Percentiles rank a stretch among this genome's conserved stretches.
phyloP scores from a whole-genome alignment of 2,113 vertebrate genomes.

The Elachura formosa region DNA sequence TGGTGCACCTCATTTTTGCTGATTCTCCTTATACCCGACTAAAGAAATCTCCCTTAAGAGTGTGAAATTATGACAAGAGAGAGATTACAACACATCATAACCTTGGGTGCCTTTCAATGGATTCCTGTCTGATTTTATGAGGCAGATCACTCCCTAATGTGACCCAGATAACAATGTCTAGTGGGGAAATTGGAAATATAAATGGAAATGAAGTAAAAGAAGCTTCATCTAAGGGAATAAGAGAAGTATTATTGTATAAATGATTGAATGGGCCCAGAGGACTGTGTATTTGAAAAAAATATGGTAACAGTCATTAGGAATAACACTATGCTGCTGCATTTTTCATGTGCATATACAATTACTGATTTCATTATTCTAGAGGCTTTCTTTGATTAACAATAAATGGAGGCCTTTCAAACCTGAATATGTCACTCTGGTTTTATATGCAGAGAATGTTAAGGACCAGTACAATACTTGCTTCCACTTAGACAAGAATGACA shows the following conservation, averaged over 20 bases:
- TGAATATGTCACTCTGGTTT: slow-evolving; percentile 63
- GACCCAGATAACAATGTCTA: slow-evolving; percentile 84
- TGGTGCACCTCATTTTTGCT: slow-evolving; percentile 52
- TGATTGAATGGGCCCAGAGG: slow-evolving; percentile 70
- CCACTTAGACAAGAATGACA: slow-evolving; percentile 61
- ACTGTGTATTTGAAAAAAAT: slow-evolving; percentile 48
- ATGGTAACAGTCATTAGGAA: slow-evolving; percentile 65
- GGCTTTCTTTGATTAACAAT: slow-evolving; percentile 73
- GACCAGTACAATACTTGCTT: slow-evolving; percentile 34
- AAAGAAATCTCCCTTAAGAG: slow-evolving; percentile 55
- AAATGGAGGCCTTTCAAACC: slow-evolving; percentile 63
- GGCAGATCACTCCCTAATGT: slow-evolving; percentile 71
- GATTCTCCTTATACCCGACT: slow-evolving; percentile 59
- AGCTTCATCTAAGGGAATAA: slow-evolving; percentile 69
- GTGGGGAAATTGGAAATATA: slow-evolving; percentile 80
- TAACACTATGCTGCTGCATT: slow-evolving; percentile 51
- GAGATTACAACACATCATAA: slow-evolving; percentile 67
- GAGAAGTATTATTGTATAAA: slow-evolving; percentile 73
- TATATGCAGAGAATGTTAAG: slow-evolving; percentile 48
- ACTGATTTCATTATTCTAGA: slow-evolving; percentile 65
- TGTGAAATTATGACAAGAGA: slow-evolving; percentile 52
- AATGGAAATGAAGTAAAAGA: slow-evolving; percentile 82
- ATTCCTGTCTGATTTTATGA: slow-evolving; percentile 70
- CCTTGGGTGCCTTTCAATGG: slow-evolving; percentile 69
- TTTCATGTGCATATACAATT: slow-evolving; percentile 67